phyloP scores from a whole-genome alignment of 1,140 invertebrate genomes.

The Gryllus bimaculatus region DNA sequence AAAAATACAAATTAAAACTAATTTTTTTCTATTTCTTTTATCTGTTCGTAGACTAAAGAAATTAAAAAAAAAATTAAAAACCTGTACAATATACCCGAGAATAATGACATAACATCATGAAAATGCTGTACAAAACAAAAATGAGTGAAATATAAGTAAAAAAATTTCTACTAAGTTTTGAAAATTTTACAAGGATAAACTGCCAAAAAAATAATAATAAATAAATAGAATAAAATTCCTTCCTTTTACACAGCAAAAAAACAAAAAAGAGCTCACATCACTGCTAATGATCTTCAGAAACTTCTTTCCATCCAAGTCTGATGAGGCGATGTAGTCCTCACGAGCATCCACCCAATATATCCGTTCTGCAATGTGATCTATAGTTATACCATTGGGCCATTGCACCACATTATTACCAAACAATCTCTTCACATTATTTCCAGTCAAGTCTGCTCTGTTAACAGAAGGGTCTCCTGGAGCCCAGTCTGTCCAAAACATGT shows the following conservation, averaged over 20 bases:
- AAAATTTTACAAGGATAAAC: not conserved
- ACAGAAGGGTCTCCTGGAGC: constrained; percentile 64
- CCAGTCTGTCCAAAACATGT: constrained; percentile 92
- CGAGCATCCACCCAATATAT: constrained; percentile 84
- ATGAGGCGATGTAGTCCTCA: constrained; percentile 75
- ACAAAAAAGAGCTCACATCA: constrained; percentile 35
- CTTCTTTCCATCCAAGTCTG: constrained; percentile 70
- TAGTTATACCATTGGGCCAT: constrained; percentile 81
- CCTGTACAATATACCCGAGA: too few relatives aligned
- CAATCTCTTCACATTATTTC: constrained; percentile 57
- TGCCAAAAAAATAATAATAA: not conserved
- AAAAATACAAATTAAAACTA: too few relatives aligned
- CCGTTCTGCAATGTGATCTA: constrained; percentile 69
- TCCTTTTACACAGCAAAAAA: not conserved
- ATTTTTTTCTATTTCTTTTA: too few relatives aligned
- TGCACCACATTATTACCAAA: constrained; percentile 57
- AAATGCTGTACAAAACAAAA: too few relatives aligned
- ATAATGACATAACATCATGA: too few relatives aligned
- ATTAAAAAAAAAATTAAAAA: not conserved
- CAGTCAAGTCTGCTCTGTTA: constrained; percentile 77
- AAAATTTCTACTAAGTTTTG: too few relatives aligned
- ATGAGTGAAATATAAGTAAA: too few relatives aligned
- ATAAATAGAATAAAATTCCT: not conserved
- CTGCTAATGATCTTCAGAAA: constrained; percentile 59
- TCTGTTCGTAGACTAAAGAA: too few relatives aligned